Evolutionary conservation across 1,140 invertebrate genomes (phyloP).

Genomic region (Antheraea pernyi): DNA sequence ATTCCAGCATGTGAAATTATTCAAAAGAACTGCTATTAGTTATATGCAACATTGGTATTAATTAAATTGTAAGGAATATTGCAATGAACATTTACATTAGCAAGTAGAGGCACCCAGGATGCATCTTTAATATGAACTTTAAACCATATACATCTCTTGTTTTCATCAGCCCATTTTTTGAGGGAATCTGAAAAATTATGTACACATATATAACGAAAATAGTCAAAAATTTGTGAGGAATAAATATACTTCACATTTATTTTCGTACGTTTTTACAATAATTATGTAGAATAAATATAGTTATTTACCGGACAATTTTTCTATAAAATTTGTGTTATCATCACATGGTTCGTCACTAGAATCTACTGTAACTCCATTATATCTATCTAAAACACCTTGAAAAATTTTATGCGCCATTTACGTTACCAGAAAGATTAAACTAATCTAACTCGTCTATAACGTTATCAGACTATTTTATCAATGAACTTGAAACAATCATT

Average conservation of each 20-base stretch:
- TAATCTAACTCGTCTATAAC: too few species aligned
- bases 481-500: too few species aligned
- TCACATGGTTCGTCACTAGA: conserved; percentile 81
- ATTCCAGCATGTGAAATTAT: too few species aligned
- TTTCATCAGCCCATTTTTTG: conserved; percentile 82
- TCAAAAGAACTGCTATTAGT: too few species aligned
- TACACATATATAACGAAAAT: conserved; percentile 2
- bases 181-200: conserved; percentile 83
- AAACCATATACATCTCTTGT: conserved; percentile 91
- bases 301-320: conserved; percentile 80
- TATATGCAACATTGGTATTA: too few species aligned
- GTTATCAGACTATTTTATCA: too few species aligned
- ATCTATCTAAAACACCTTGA: conserved; percentile 82
- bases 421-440: background rate
- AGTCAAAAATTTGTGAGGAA: background rate
- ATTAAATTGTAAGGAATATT: too few species aligned
- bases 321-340: conserved; percentile 65
- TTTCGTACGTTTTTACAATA: background rate
- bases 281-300: conserved; percentile 1
- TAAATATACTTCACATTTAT: background rate
- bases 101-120: conserved; percentile 88
- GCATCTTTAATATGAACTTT: conserved; percentile 85
- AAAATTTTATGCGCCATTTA: conserved; percentile 35
- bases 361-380: conserved; percentile 85
- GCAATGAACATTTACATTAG: conserved; percentile 77